phyloP scores from a whole-genome alignment of 2,888 invertebrate genomes.

The Hydrotaea diabolus region DNA sequence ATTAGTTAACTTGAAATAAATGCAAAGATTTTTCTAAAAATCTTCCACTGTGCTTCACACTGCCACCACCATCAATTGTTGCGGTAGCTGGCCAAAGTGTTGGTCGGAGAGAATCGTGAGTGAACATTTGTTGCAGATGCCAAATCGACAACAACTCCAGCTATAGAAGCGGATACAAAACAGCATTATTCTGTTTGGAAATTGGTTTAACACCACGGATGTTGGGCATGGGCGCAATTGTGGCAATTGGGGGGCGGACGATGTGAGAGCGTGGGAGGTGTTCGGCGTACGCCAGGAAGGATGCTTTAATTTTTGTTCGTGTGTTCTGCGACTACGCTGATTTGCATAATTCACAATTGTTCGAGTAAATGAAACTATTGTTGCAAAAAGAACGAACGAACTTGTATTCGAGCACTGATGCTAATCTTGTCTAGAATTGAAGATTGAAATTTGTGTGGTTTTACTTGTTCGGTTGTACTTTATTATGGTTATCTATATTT shows the following conservation, averaged over 20 bases:
- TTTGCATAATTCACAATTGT: conserved; percentile 75
- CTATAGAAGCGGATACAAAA: conserved; percentile 36
- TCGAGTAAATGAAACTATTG: conserved; percentile 20
- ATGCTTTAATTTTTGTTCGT: conserved; percentile 47
- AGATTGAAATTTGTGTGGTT: conserved; percentile 36
- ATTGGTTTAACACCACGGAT: conserved; percentile 45
- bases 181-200: conserved; percentile 36
- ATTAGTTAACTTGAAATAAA: too few relatives aligned
- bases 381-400: not conserved
- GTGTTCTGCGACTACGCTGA: conserved; percentile 72
- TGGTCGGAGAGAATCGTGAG: not conserved
- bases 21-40: too few relatives aligned
- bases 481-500: conserved; percentile 23
- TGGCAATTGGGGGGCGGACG: not conserved
- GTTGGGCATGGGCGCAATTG: not conserved
- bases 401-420: conserved; percentile 5
- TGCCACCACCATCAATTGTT: conserved; percentile 12
- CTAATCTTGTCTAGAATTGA: conserved; percentile 30
- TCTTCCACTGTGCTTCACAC: not conserved
- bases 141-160: not conserved
- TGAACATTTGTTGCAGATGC: conserved; percentile 23
- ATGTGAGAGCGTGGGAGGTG: not conserved
- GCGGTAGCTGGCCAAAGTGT: conserved; percentile 14
- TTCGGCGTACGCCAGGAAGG: conserved; percentile 39
- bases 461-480: conserved; percentile 19